Percentiles rank a stretch among this genome's conserved stretches.
These are phyloP conservation scores for Dicranocentrus wangi DNA, from an alignment of 2,888 invertebrate genomes.

Conservation along the genomic window DNA sequence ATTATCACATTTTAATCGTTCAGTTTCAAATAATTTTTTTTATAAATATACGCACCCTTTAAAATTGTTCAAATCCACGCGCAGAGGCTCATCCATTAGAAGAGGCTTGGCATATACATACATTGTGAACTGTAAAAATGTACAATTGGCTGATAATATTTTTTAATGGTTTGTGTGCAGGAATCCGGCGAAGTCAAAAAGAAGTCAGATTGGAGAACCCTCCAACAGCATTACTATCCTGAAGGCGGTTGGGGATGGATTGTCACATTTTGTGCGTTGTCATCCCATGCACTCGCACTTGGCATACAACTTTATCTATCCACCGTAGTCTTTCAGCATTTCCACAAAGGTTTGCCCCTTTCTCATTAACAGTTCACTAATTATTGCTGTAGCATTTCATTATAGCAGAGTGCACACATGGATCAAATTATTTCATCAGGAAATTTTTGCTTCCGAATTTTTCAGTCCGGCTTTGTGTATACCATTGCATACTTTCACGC, in stretches of 20 bases:
- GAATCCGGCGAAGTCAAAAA: constrained; percentile 70
- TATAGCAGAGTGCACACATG: no score
- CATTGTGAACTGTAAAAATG: no score
- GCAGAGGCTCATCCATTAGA: no score
- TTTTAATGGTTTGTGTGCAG: constrained; percentile 22
- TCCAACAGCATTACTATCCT: constrained; percentile 87
- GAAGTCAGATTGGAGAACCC: constrained; percentile 74
- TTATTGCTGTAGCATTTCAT: no score
- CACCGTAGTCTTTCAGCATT: constrained; percentile 71
- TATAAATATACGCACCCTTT: no score
- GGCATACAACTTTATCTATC: constrained; percentile 81
- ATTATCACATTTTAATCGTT: background rate
- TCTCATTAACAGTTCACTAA: background rate
- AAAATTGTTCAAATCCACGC: no score
- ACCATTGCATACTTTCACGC: no score
- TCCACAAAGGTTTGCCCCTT: constrained; percentile 63
- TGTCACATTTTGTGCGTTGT: constrained; percentile 82
- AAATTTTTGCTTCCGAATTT: no score
- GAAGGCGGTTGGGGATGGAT: constrained; percentile 93
- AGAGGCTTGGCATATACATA: no score
- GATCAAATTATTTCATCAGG: no score
- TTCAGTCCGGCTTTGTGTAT: no score
- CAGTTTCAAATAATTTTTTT: background rate
- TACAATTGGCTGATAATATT: no score
- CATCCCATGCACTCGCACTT: constrained; percentile 84